Conservation (phyloP, 2,113 vertebrate genomes). For the Aptenodytes patagonicus region DNA sequence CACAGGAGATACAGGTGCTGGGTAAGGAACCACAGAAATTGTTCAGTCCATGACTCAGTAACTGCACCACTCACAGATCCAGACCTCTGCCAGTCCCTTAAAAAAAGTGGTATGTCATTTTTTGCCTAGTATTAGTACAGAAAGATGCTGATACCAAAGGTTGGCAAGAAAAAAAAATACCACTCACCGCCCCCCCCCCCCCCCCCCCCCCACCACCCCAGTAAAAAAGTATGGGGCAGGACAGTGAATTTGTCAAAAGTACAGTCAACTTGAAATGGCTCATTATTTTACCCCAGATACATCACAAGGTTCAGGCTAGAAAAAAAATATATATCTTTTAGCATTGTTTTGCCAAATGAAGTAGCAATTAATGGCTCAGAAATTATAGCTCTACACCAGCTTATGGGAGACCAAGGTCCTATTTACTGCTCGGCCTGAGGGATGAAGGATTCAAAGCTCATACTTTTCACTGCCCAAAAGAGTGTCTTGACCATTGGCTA, state of each 20-base stretch:
- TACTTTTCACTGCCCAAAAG: not conserved
- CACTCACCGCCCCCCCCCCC: too few species aligned
- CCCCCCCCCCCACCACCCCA: too few species aligned
- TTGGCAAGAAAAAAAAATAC: not conserved
- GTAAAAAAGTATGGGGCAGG: not conserved
- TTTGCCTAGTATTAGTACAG: not conserved
- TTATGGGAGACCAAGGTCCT: not conserved
- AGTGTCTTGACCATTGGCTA: not conserved
- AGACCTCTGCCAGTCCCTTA: not conserved
- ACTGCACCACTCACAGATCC: not conserved
- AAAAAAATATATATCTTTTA: not conserved
- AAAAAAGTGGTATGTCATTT: not conserved
- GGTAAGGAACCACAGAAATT: not conserved
- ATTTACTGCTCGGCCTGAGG: not conserved
- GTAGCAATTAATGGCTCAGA: not conserved
- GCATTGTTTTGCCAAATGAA: not conserved
- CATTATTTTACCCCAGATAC: not conserved
- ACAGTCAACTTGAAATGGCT: not conserved
- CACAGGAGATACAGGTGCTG: not conserved
- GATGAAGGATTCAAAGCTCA: not conserved
- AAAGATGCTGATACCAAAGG: not conserved
- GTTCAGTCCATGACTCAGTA: not conserved
- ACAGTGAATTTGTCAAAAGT: not conserved
- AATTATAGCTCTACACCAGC: not conserved
- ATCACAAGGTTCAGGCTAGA: not conserved